A percentile compares a stretch with the other conserved stretches of the same genome.
Conservation (phyloP, 2,113 vertebrate species). For the Vidua chalybeata region DNA sequence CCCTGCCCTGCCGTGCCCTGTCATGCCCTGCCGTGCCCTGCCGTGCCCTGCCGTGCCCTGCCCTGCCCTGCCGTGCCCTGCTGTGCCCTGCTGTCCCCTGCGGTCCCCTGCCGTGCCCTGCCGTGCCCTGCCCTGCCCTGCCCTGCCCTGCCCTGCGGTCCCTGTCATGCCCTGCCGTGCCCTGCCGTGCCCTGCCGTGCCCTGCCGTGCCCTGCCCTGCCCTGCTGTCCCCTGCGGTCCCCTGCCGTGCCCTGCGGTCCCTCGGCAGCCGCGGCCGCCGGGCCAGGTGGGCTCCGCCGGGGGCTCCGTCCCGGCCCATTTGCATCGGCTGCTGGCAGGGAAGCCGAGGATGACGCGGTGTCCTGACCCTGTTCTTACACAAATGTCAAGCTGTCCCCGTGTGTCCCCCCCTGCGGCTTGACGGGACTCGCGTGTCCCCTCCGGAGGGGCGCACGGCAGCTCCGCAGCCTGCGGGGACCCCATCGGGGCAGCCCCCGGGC, state of each 20-base stretch:
- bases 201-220: no score
- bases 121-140: not conserved
- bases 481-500: not conserved
- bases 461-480: no score
- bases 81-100: no score
- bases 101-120: no score
- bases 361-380: conserved; percentile 30
- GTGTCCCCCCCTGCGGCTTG: not conserved
- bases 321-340: not conserved
- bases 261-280: not conserved
- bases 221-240: not conserved
- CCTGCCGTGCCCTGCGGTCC: not conserved
- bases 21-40: no score
- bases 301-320: not conserved
- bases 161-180: no score
- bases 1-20: not conserved
- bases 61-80: no score
- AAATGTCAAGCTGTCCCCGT: not conserved
- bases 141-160: not conserved
- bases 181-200: no score
- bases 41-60: no score
- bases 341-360: not conserved
- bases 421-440: not conserved
- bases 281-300: not conserved
- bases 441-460: no score